A percentile compares a stretch with the other conserved stretches of the same genome.
phyloP scores from a whole-genome alignment of 2,888 invertebrate genomes.

The Apodemia hepburni region DNA sequence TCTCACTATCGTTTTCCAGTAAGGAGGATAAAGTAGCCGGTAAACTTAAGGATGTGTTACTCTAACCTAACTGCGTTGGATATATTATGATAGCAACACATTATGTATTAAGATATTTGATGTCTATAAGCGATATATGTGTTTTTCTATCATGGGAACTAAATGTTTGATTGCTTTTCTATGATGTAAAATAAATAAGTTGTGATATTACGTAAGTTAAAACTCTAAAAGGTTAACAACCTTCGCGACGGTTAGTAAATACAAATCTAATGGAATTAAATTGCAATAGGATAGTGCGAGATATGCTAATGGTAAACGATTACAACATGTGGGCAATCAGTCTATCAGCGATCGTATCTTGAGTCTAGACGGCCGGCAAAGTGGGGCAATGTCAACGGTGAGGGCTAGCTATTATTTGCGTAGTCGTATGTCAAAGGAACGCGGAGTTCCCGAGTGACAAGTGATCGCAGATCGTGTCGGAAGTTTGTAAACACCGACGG shows the following conservation, averaged over 20 bases:
- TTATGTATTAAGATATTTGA: too few species aligned
- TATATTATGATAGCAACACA: too few species aligned
- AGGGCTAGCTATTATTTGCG: conserved; percentile 76
- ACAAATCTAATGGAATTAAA: conserved; percentile 20
- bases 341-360: conserved; percentile 58
- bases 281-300: conserved; percentile 28
- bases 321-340: conserved; percentile 49
- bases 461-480: conserved; percentile 64
- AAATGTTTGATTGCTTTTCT: too few species aligned
- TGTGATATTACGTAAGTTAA: not conserved
- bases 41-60: too few species aligned
- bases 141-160: too few species aligned
- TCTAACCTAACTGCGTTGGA: too few species aligned
- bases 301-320: conserved; percentile 40
- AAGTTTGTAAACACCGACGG: conserved; percentile 75
- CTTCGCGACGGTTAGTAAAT: conserved; percentile 22
- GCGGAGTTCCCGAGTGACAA: conserved; percentile 57
- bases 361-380: conserved; percentile 61
- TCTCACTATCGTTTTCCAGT: too few species aligned
- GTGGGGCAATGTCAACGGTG: conserved; percentile 73
- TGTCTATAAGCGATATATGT: too few species aligned
- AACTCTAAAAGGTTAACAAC: conserved; percentile 30
- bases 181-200: too few species aligned
- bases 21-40: too few species aligned
- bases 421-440: conserved; percentile 61